Evolutionary conservation across 2,797 vertebrate genomes (phyloP), one percentile per base, ranked within the genome.

Genomic region (Ctenopoma multispine): DNA sequence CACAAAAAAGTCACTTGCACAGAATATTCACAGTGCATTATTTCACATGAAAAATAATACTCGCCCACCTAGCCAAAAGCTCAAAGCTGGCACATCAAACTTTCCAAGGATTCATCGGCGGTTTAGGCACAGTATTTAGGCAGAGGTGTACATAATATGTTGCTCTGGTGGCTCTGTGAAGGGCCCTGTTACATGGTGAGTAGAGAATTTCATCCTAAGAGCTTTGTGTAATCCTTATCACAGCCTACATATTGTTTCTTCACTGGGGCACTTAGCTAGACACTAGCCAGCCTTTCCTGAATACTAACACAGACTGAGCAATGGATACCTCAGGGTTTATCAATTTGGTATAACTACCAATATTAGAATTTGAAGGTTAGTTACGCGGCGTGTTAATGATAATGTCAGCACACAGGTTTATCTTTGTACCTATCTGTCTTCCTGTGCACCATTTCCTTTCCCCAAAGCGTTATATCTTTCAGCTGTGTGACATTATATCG

Each of bases 201-300:
- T 54, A 65, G 50, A 68, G 49, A 72, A 82, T 81, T 77, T 67
- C 56, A 73, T 79, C 73, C 75, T 29, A 31, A 75, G 63, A 85
- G 84, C 77, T 85, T 81, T 82, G 77, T 80, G 72, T 77, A 86
- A 82, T 87, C 71, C 79, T 85, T 80, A 80, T 83, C 84, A 69
- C 75, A 53, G 64, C 80, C 66, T 75, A 82, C 72, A 87, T 83
- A 87, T 81, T 82, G 73, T 76, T 70, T 84, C 71, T 86, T 77
- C 71, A 82, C 79, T 44, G 54, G 51, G 57, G 29, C 3, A 13
- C 63, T 27, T 86, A 63, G 57, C 56, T 82, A 34, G 31, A 34
- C 31, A 34, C 31, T 61, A 55, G 34, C 23, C 14, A 10, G 56
- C 60, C 44, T 71, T 31, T 29, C 18, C 48, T 70, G 64, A 77